phyloP scores from a whole-genome alignment of 2,888 invertebrate species.

The Conchocele bisecta region DNA sequence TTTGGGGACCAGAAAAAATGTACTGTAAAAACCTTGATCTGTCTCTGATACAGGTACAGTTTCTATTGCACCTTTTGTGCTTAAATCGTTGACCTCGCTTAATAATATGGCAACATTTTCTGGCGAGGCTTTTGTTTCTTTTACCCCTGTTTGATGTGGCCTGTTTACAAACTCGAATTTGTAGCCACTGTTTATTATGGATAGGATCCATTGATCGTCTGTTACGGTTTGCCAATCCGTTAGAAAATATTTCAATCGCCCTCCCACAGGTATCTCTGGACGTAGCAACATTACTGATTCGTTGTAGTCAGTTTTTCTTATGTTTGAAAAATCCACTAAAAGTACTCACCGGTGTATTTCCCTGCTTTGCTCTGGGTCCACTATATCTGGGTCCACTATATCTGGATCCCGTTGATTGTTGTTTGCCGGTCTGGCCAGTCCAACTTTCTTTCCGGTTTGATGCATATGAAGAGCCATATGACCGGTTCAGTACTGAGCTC shows the following conservation, averaged over 20 bases:
- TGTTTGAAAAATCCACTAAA: too few species aligned
- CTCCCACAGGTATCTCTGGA: conserved; percentile 43
- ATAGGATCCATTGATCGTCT: conserved; percentile 31
- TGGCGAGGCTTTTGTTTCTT: conserved; percentile 11
- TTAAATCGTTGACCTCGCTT: conserved; percentile 14
- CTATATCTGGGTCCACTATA: too few species aligned
- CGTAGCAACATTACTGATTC: not conserved
- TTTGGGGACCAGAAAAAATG: too few species aligned
- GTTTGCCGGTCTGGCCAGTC: too few species aligned
- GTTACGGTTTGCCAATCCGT: too few species aligned
- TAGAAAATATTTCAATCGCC: conserved; percentile 12
- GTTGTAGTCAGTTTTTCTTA: conserved; percentile 13
- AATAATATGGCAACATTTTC: conserved; percentile 11
- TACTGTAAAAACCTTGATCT: too few species aligned
- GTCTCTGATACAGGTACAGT: conserved; percentile 15
- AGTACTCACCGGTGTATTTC: conserved; percentile 24
- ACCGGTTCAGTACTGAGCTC: not conserved
- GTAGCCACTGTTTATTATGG: conserved; percentile 28
- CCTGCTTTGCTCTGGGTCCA: too few species aligned
- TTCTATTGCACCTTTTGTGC: conserved; percentile 42
- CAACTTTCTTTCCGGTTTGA: not conserved
- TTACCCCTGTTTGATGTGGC: conserved; percentile 18
- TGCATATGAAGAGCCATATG: not conserved
- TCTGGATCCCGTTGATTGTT: too few species aligned
- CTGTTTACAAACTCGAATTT: conserved; percentile 24